Base-by-base conservation (phyloP, 2,797 vertebrate genomes). In the Threskiornis aethiopicus region DNA sequence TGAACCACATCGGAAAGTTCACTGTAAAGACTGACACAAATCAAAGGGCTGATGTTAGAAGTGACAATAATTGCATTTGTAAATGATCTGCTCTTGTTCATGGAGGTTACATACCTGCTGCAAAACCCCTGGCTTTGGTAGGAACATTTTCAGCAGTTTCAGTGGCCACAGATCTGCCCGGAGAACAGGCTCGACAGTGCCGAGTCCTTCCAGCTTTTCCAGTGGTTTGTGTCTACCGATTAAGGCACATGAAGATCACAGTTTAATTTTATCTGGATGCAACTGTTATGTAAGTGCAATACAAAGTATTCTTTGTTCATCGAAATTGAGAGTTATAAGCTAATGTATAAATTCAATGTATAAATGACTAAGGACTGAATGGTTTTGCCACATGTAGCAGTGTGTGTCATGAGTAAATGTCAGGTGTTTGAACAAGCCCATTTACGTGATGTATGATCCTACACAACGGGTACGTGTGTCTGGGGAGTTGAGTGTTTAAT, bases 401-500 rank as follows among this genome's bases (percentile, higher is more conserved):
- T 39, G 29, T 47, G 41, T n/a, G 16, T 55, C 58, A 17, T 0
- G 12, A 54, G 8, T 46, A 49, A 69, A 39, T 71, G 35, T 5
- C 77, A 57, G 52, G 44, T 46, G 58, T 71, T 94, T 64, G 44
- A 59, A 35, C 22, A 51, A 71, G 42, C 31, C 76, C 21, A 5
- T 59, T 78, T 54, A 19, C 0, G 0, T 57, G 62, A 16, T 67
- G 14, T 1, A 2, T 31, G 29, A 49, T 69, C 46, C 62, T 52
- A 13, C 1, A 2, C 26, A 33, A 57, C 1, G 4, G 20, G 11
- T 69, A 9, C 0, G 2, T 52, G 25, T 62, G 17, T 24, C 41
- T 84, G 31, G 8, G 21, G 59, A 80, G 42, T 39, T 84, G 25
- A 29, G 25, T 73, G 51, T 37, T 89, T 70, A 33, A 66, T 58